These are phyloP conservation scores for Channa maculata DNA, from an alignment of 2,113 vertebrate genomes.

Conservation along the genomic window DNA sequence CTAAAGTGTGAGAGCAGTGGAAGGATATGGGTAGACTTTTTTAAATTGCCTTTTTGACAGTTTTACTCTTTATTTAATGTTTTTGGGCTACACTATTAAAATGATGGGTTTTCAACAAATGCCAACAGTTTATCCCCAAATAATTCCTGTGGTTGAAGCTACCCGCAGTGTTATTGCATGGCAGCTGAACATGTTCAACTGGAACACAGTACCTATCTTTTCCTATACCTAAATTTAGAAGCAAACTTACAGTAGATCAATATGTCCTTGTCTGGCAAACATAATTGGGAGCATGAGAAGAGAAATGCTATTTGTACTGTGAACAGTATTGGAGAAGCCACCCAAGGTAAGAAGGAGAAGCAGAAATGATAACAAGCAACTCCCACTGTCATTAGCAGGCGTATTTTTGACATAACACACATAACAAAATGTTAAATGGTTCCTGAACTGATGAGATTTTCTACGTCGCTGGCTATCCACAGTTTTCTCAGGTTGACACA, in stretches of 20 bases:
- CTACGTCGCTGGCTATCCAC: slow-evolving; percentile 1
- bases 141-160: slow-evolving; percentile 4
- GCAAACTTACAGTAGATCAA: slow-evolving; percentile 26
- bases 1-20: slow-evolving; percentile 21
- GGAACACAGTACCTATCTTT: slow-evolving; percentile 6
- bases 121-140: slow-evolving; percentile 18
- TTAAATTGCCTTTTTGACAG: slow-evolving; percentile 22
- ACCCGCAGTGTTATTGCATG: not conserved
- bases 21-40: slow-evolving; percentile 12
- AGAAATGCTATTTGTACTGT: slow-evolving; percentile 22
- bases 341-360: not conserved
- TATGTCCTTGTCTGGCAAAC: slow-evolving; percentile 31
- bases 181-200: slow-evolving; percentile 9
- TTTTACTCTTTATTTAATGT: slow-evolving; percentile 14
- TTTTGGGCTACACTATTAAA: not conserved
- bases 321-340: not conserved
- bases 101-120: not conserved
- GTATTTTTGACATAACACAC: not conserved
- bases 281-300: slow-evolving; percentile 7
- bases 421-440: slow-evolving; percentile 18
- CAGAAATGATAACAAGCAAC: not conserved
- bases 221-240: slow-evolving; percentile 24
- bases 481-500: slow-evolving; percentile 24
- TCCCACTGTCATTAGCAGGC: slow-evolving; percentile 2
- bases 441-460: slow-evolving; percentile 32